Conservation (phyloP, 2,113 vertebrate species). For the Progne subis region DNA sequence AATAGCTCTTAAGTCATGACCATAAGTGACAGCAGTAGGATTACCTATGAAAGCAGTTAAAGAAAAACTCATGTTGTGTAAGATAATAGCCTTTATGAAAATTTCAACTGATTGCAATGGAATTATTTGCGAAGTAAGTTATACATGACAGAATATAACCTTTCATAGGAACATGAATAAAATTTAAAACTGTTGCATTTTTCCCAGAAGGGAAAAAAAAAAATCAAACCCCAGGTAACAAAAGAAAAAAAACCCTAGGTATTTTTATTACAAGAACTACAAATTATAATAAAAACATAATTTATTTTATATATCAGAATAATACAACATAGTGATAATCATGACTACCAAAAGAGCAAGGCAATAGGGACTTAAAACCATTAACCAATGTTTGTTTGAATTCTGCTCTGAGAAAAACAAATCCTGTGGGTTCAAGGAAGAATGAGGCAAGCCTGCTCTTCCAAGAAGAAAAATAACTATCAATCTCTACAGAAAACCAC, state of each 20-base stretch:
- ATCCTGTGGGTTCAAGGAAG: neutral
- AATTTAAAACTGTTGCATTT: fast-evolving
- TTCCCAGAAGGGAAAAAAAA: neutral
- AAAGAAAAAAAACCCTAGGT: fast-evolving
- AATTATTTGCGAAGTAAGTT: neutral
- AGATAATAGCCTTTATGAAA: neutral
- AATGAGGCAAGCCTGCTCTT: neutral
- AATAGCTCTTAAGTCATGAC: neutral
- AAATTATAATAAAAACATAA: neutral
- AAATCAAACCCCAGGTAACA: neutral
- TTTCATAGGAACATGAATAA: neutral
- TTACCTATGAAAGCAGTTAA: neutral
- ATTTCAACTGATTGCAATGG: neutral
- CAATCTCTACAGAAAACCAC: neutral
- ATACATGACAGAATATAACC: neutral
- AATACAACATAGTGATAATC: neutral
- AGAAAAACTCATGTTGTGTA: neutral
- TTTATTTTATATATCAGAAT: neutral
- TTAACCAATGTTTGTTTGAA: neutral
- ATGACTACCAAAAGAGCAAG: neutral
- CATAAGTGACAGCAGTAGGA: neutral
- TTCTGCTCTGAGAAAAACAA: neutral
- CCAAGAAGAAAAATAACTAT: neutral
- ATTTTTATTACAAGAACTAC: neutral
- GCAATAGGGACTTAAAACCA: neutral